Base-by-base conservation (phyloP, 2,797 vertebrate genomes). In the Chelon auratus region DNA sequence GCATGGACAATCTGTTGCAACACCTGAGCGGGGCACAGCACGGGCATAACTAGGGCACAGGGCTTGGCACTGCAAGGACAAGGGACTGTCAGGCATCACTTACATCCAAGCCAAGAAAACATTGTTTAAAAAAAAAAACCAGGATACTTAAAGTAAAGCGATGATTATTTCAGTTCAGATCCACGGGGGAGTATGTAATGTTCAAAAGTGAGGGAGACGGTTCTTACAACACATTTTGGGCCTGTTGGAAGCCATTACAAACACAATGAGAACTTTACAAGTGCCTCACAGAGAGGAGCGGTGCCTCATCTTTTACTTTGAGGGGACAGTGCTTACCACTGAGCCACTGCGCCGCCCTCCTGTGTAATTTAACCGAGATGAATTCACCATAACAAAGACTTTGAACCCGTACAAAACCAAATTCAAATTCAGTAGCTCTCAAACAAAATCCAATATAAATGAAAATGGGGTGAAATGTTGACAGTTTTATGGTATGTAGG, bases 371-470 rank as follows among this genome's bases (percentile, higher is more conserved):
- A 40, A 73, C 66, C 24, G 50, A 66, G 75, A 63, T 62, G 62
- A 83, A 82, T 87, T 88, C 85, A 84, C 70, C 82, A 75, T 82
- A 78, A 83, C 84, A 90, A 84, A 88, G 77, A 82, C 83, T 85
- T 71, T 67, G 75, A 86, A 80, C 77, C 75, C 75, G 80, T 50
- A 20, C 64, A 71, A 77, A 53, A 69, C 26, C 58, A 77, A 69
- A 76, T 84, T 83, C 66, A 47, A 83, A 84, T 84, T 77, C 66
- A 71, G 57, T 53, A 22, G 54, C 72, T 78, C 75, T 87, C 78
- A 83, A 83, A 86, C 84, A 74, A 88, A 88, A 90, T 82, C 83
- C 74, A 85, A 70, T 81, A 81, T 86, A 79, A 89, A 87, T 87
- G 78, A 86, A 89, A 89, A 86, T 78, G 72, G 54, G 71, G 58